Evolutionary conservation across 2,888 invertebrate genomes (phyloP).

Genomic region (Atethmia centrago): DNA sequence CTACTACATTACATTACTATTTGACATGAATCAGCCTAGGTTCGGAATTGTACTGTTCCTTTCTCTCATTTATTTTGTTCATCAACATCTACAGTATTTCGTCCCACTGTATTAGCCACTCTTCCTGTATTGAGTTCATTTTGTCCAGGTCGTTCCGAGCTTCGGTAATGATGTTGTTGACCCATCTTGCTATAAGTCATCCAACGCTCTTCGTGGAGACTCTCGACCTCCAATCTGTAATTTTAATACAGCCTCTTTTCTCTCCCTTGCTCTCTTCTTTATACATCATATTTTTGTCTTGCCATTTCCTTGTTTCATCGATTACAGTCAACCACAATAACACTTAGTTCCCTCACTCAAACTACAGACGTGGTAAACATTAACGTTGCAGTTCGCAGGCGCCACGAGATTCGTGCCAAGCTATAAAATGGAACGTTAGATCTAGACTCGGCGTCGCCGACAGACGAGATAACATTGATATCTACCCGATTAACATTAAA

Average conservation of each 20-base stretch:
- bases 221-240: neutral
- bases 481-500: conserved; percentile 33
- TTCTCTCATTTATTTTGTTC: neutral
- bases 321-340: conserved; percentile 26
- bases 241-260: neutral
- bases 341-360: conserved; percentile 12
- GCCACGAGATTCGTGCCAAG: conserved; percentile 41
- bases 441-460: conserved; percentile 56
- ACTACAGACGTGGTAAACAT: conserved; percentile 23
- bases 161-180: neutral
- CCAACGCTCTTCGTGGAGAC: neutral
- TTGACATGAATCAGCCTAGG: neutral
- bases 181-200: neutral
- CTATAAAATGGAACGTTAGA: conserved; percentile 42
- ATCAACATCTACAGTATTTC: neutral
- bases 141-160: neutral
- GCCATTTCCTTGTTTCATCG: conserved; percentile 6
- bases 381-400: conserved; percentile 22
- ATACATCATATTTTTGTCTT: neutral
- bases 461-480: conserved; percentile 41
- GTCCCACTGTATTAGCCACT: neutral
- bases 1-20: too few species aligned
- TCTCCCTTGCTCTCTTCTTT: neutral
- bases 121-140: neutral
- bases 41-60: neutral